phyloP scores from a whole-genome alignment of 2,113 vertebrate genomes.

The Rutilus rutilus region DNA sequence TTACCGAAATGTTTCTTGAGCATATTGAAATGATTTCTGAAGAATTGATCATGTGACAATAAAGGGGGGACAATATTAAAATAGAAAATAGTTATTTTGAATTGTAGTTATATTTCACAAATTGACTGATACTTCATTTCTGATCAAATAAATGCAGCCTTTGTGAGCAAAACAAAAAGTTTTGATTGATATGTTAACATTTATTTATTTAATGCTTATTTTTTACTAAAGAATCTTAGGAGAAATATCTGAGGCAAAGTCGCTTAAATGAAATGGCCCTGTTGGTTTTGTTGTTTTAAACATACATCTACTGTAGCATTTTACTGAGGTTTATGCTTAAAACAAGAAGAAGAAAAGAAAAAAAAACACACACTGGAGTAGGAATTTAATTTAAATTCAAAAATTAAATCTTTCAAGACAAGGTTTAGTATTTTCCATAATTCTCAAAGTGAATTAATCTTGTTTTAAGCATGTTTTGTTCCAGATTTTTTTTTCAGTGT shows the following conservation, averaged over 20 bases:
- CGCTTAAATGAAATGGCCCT: background rate
- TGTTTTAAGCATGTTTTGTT: background rate
- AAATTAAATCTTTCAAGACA: too few species aligned
- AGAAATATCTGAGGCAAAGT: background rate
- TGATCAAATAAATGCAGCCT: background rate
- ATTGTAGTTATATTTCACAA: background rate
- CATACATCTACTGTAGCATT: background rate
- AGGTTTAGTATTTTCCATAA: too few species aligned
- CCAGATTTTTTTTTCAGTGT: background rate
- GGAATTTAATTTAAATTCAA: background rate
- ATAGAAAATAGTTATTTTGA: background rate
- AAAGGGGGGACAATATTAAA: background rate
- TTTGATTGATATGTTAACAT: too few species aligned
- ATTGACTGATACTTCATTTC: too few species aligned
- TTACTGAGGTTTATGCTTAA: background rate
- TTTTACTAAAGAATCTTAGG: background rate
- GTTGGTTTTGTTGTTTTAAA: background rate
- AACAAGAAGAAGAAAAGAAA: background rate
- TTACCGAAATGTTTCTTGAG: background rate
- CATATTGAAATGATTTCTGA: background rate
- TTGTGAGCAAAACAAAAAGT: too few species aligned
- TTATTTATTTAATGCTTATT: too few species aligned
- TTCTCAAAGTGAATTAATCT: background rate
- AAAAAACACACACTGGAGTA: background rate
- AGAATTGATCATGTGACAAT: background rate